Conservation (phyloP, 2,797 vertebrate genomes). For the Picus viridis region DNA sequence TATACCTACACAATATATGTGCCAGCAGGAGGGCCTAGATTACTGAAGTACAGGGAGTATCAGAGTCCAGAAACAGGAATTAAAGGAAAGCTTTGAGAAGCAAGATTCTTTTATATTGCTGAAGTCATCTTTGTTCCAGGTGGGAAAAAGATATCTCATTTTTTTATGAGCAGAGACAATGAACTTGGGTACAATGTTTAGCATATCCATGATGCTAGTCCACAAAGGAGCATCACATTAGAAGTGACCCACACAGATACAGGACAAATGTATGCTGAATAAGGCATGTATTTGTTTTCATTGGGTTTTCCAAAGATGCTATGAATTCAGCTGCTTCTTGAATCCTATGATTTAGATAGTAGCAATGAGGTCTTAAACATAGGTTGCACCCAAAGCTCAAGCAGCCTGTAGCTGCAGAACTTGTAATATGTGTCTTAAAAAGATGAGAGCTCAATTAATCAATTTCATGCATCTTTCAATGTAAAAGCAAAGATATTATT, state of each 20-base stretch:
- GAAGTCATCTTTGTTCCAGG: background rate
- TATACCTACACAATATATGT: rapidly evolving
- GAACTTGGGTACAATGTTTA: background rate
- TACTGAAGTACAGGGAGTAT: background rate
- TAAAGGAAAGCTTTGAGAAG: background rate
- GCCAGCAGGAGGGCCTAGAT: background rate
- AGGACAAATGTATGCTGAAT: background rate
- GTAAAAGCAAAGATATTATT: background rate
- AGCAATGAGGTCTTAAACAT: background rate
- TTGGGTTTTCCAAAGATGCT: background rate
- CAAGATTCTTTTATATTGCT: background rate
- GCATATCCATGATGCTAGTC: background rate
- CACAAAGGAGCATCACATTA: background rate
- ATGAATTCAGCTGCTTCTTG: background rate
- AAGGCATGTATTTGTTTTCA: background rate
- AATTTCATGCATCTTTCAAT: background rate
- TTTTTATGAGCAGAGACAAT: background rate
- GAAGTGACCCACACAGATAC: background rate
- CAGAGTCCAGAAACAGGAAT: background rate
- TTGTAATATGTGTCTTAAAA: background rate
- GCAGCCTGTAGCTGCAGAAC: background rate
- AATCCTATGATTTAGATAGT: background rate
- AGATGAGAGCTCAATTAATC: background rate
- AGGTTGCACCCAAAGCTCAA: background rate
- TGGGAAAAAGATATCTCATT: background rate